Evolutionary conservation across 1,140 invertebrate genomes (phyloP).

Genomic region (Listronotus oregonensis): DNA sequence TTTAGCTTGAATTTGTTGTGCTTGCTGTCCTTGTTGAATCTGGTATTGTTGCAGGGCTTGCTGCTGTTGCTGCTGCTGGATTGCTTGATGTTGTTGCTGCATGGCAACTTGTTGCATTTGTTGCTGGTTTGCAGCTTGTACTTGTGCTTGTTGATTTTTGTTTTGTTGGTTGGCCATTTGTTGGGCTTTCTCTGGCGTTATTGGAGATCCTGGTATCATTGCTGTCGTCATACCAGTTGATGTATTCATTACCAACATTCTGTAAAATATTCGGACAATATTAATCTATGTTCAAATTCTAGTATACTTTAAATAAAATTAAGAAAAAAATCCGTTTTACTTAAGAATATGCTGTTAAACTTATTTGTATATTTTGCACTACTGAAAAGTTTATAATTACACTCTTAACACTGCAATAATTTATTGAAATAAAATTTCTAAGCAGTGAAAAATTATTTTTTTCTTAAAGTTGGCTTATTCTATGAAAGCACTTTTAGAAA

Average conservation of each 20-base stretch:
- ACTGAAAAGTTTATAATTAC: too few relatives aligned
- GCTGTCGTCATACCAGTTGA: slow-evolving; percentile 58
- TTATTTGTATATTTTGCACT: too few relatives aligned
- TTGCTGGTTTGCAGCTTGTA: slow-evolving; percentile 48
- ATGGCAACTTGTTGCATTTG: slow-evolving; percentile 51
- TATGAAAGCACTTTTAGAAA: too few relatives aligned
- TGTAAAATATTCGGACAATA: slow-evolving; percentile 45
- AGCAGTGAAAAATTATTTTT: too few relatives aligned
- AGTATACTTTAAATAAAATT: too few relatives aligned
- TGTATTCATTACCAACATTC: slow-evolving; percentile 63
- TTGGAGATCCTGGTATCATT: slow-evolving; percentile 57
- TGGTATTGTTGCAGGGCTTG: slow-evolving; percentile 57
- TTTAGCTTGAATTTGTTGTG: slow-evolving; percentile 62
- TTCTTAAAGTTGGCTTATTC: too few relatives aligned
- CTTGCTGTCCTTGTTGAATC: slow-evolving; percentile 55
- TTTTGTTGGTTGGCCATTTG: slow-evolving; percentile 59
- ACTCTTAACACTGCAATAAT: too few relatives aligned
- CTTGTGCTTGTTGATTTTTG: slow-evolving; percentile 57
- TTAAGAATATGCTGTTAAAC: too few relatives aligned
- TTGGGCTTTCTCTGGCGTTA: slow-evolving; percentile 56
- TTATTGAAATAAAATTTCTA: too few relatives aligned
- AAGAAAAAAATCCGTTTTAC: too few relatives aligned
- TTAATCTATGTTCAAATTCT: too few relatives aligned
- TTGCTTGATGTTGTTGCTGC: slow-evolving; percentile 56
- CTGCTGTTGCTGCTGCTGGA: slow-evolving; percentile 58